phyloP scores from a whole-genome alignment of 2,797 vertebrate genomes.

The Ciconia nigra region DNA sequence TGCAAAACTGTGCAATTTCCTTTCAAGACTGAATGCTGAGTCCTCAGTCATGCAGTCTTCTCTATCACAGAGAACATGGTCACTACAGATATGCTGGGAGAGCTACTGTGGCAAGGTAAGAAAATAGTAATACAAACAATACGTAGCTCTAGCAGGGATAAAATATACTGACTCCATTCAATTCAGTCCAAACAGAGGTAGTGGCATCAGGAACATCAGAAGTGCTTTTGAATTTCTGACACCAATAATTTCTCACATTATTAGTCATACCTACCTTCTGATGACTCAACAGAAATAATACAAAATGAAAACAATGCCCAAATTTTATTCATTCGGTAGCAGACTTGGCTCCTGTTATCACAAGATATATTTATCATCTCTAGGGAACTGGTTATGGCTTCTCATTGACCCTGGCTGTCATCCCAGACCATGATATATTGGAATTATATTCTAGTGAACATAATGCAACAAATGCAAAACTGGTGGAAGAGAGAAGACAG shows the following conservation, averaged over 20 bases:
- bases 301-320: neutral
- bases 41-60: neutral
- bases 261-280: neutral
- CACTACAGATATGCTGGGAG: neutral
- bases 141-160: neutral
- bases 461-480: neutral
- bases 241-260: neutral
- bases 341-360: neutral
- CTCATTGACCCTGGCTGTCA: neutral
- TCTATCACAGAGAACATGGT: rapidly evolving
- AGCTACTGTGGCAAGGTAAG: neutral
- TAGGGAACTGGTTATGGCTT: neutral
- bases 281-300: neutral
- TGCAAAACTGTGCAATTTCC: neutral
- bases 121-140: neutral
- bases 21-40: neutral
- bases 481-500: neutral
- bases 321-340: neutral
- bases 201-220: neutral
- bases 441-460: neutral
- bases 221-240: neutral
- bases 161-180: neutral
- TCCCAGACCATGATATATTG: neutral
- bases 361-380: neutral
- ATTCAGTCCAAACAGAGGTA: neutral